phyloP scores from a whole-genome alignment of 2,888 invertebrate species.

The Conistra vaccinii region DNA sequence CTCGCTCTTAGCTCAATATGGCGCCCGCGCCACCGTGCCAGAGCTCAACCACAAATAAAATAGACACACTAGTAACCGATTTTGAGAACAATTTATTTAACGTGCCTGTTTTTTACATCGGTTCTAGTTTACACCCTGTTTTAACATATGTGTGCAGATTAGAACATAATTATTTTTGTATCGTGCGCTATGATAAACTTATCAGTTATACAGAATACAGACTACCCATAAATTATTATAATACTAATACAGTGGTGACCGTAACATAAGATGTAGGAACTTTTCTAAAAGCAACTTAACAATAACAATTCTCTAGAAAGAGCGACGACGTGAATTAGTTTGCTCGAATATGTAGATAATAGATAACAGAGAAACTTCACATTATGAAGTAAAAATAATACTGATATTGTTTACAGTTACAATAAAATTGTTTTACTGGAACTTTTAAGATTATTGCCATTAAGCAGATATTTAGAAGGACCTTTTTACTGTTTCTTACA shows the following conservation, averaged over 20 bases:
- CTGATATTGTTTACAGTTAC: slow-evolving; percentile 37
- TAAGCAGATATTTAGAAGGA: background rate
- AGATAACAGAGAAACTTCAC: background rate
- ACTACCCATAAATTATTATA: slow-evolving; percentile 23
- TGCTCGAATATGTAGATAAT: background rate
- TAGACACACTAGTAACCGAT: background rate
- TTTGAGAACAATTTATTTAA: background rate
- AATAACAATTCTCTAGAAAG: background rate
- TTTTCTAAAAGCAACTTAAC: slow-evolving; percentile 30
- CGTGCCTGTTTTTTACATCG: no score
- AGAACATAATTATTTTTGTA: slow-evolving; percentile 16
- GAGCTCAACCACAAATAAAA: background rate
- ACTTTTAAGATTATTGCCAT: slow-evolving; percentile 7
- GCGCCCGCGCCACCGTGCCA: slow-evolving; percentile 35
- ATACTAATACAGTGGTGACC: slow-evolving; percentile 45
- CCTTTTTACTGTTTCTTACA: background rate
- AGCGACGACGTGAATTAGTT: background rate
- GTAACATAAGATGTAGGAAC: slow-evolving; percentile 56
- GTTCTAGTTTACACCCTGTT: slow-evolving; percentile 7
- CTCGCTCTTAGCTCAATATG: background rate
- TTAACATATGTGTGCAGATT: slow-evolving; percentile 17
- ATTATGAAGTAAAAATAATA: slow-evolving; percentile 45
- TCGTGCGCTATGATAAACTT: slow-evolving; percentile 20
- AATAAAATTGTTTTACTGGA: slow-evolving; percentile 15
- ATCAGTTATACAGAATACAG: slow-evolving; percentile 20